Evolutionary conservation across 2,113 vertebrate genomes (phyloP).

Genomic region (Coryphaenoides rupestris): DNA sequence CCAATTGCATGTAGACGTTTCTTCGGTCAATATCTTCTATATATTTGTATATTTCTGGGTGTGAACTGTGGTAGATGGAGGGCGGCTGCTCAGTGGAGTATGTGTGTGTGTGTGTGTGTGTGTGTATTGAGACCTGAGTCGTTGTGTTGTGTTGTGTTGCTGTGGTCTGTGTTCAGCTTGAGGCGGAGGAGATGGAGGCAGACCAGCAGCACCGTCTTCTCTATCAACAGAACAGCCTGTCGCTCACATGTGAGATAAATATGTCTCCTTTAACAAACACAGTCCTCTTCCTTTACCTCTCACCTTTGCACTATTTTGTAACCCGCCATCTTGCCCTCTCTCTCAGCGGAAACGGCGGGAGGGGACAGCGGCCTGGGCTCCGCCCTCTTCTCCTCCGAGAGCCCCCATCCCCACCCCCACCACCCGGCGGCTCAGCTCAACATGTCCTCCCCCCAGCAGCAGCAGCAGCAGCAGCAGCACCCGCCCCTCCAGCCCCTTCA

Average conservation of each 20-base stretch:
- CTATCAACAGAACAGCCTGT: conserved; percentile 80
- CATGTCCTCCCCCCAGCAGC: too few species aligned
- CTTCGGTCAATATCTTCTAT: too few species aligned
- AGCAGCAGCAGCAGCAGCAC: conserved; percentile 85
- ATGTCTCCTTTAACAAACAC: too few species aligned
- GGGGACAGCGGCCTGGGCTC: conserved; percentile 94
- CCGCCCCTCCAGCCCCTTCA: conserved; percentile 70
- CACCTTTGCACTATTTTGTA: not conserved
- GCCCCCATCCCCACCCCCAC: conserved; percentile 81
- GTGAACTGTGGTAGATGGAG: too few species aligned
- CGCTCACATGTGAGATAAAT: conserved; percentile 80
- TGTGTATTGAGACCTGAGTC: not conserved
- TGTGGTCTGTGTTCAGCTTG: conserved; percentile 71
- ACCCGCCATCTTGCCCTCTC: not conserved
- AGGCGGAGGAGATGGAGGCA: conserved; percentile 85
- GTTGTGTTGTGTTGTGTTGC: too few species aligned
- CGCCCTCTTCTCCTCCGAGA: conserved; percentile 80
- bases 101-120: too few species aligned
- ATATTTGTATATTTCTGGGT: too few species aligned
- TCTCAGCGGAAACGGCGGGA: conserved; percentile 79
- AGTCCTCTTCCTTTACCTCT: too few species aligned
- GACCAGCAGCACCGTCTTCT: conserved; percentile 84
- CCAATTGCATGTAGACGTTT: too few species aligned
- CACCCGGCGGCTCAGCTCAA: conserved; percentile 81
- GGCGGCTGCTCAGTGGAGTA: too few species aligned